Percentiles rank a stretch among this genome's conserved stretches.
phyloP scores from a whole-genome alignment of 2,888 invertebrate species.

The Lepidochrysops patricia region DNA sequence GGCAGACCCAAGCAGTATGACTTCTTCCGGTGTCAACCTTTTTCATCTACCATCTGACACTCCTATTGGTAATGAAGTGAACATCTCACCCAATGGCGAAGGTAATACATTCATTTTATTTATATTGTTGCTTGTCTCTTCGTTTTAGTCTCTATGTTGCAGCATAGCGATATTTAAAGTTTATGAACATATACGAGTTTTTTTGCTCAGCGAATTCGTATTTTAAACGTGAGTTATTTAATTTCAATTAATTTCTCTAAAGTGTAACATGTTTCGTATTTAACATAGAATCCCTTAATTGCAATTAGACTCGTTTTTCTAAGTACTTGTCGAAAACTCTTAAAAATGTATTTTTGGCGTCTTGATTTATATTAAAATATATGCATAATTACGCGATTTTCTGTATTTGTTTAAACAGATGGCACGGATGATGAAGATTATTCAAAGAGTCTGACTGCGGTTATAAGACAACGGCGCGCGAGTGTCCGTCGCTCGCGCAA shows the following conservation, averaged over 20 bases:
- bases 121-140: neutral
- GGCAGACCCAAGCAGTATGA: constrained; percentile 73
- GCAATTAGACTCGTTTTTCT: no score
- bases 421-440: constrained; percentile 81
- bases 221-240: no score
- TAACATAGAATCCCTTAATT: no score
- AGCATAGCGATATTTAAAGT: neutral
- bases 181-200: neutral
- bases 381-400: no score
- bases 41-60: constrained; percentile 61
- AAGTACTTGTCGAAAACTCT: no score
- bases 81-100: constrained; percentile 49
- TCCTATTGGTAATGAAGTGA: constrained; percentile 55
- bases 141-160: neutral
- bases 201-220: no score
- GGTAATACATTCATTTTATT: constrained; percentile 24
- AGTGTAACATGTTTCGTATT: no score
- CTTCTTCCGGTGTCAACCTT: constrained; percentile 62
- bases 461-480: constrained; percentile 83
- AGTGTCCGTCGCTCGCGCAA: constrained; percentile 82
- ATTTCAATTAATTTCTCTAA: no score
- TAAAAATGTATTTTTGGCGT: no score
- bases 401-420: neutral
- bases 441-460: constrained; percentile 88
- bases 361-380: no score